Percentiles rank a stretch among this genome's conserved stretches.
These are phyloP conservation scores for Progne subis DNA, from an alignment of 2,113 vertebrate genomes.

Conservation along the genomic window DNA sequence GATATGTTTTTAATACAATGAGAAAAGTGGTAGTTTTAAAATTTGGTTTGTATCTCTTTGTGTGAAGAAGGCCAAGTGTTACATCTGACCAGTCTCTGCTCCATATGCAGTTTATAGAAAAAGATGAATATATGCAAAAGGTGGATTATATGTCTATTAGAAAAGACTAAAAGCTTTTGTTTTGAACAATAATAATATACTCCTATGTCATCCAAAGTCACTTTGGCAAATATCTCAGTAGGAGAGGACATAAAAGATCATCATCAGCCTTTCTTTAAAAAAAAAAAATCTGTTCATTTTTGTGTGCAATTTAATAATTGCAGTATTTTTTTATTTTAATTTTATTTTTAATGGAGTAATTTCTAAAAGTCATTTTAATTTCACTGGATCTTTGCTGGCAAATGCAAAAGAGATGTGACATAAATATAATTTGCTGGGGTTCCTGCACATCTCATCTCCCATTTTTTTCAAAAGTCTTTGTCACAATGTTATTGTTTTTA, in stretches of 20 bases:
- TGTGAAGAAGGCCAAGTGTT: not conserved
- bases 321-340: not conserved
- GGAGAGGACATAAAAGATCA: not conserved
- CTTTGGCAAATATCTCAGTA: not conserved
- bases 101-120: not conserved
- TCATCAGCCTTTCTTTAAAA: not conserved
- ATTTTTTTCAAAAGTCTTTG: not conserved
- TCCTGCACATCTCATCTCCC: not conserved
- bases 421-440: not conserved
- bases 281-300: not conserved
- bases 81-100: not conserved
- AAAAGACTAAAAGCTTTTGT: not conserved
- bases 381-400: not conserved
- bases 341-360: not conserved
- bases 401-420: not conserved
- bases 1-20: not conserved
- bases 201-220: not conserved
- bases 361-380: not conserved
- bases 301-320: rapidly evolving
- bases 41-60: not conserved
- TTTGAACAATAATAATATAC: not conserved
- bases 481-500: not conserved
- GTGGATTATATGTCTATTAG: not conserved
- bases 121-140: not conserved
- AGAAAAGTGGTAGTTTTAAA: not conserved